Evolutionary conservation across 2,113 vertebrate genomes (phyloP).

Genomic region (Xenopus laevis): DNA sequence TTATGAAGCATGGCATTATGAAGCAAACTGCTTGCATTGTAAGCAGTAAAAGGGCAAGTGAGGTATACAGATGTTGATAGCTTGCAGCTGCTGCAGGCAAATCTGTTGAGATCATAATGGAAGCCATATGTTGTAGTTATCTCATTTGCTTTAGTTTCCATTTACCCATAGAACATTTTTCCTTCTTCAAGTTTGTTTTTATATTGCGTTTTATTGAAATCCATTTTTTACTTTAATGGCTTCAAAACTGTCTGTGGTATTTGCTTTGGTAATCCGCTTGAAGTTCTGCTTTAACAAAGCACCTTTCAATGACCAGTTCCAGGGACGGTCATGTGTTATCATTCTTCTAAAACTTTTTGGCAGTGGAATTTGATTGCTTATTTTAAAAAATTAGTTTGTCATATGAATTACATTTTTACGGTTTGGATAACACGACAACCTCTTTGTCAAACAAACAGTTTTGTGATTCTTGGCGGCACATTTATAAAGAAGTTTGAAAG

Average conservation of each 20-base stretch:
- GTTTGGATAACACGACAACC: no score
- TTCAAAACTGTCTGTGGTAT: conserved; percentile 43
- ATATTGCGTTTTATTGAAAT: conserved; percentile 57
- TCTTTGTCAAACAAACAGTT: no score
- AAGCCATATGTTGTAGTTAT: conserved; percentile 45
- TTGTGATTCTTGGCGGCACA: no score
- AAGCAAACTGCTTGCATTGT: no score
- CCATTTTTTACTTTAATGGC: conserved; percentile 56
- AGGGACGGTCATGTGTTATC: conserved; percentile 23
- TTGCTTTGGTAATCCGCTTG: conserved; percentile 40
- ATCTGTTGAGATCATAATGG: conserved; percentile 43
- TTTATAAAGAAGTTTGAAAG: no score
- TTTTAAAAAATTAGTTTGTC: not conserved
- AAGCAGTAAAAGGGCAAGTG: conserved; percentile 6
- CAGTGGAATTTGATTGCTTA: not conserved
- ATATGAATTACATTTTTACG: no score
- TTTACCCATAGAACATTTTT: conserved; percentile 50
- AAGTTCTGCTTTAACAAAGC: conserved; percentile 42
- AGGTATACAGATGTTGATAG: conserved; percentile 2
- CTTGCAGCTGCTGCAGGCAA: conserved; percentile 47
- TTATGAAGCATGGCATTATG: no score
- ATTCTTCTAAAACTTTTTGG: conserved; percentile 17
- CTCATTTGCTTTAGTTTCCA: conserved; percentile 52
- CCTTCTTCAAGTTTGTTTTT: conserved; percentile 50
- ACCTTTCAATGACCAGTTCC: conserved; percentile 47